Base-by-base conservation (phyloP, 2,797 vertebrate species). In the Acropternis orthonyx region DNA sequence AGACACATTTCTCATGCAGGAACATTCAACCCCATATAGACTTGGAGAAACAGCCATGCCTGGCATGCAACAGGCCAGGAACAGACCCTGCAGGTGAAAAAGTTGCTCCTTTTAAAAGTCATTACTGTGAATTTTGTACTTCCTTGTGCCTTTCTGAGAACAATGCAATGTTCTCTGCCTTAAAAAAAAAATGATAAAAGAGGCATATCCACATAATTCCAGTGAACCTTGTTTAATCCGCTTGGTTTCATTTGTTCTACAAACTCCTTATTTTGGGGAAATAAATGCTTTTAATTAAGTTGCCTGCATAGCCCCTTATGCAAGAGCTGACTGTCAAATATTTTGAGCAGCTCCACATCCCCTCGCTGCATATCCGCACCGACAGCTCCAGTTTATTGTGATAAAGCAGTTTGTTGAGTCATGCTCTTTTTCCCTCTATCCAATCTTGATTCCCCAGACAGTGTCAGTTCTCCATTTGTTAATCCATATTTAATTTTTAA, bases 401-500 rank as follows among this genome's bases (percentile, higher is more conserved):
- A 73, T 80, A 69, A 77, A 94, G 69, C 78, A 48, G 58, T 95
- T 72, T 95, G 54, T 93, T 95, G 79, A 95, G 91, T 96, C 89
- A 90, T 78, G 72, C 61, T 81, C 88, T 77, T 94, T 94, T 18
- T 78, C 56, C 55, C 46, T 89, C 55, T 37, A 86, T 52, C n/a
- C 67, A 88, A 71, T 73, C 96, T 74, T 9, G 91, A 93, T 95
- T 96, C 88, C 63, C 79, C 88, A 95, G 82, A 94, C 75, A 54
- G 82, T 37, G 54, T 89, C 67, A 71, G 36, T 46, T 84, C 90
- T 72, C 67, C 86, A 44, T 92, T 96, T 92, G 83, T 92, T 96
- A 96, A 95, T 91, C 61, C 69, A 90, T 62, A 80, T 84, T 95
- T 96, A 93, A 96, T 95, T 96, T 96, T 78, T 75, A 92, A 94